These are phyloP conservation scores for Arenaria interpres DNA, from an alignment of 2,113 vertebrate species.

Conservation along the genomic window DNA sequence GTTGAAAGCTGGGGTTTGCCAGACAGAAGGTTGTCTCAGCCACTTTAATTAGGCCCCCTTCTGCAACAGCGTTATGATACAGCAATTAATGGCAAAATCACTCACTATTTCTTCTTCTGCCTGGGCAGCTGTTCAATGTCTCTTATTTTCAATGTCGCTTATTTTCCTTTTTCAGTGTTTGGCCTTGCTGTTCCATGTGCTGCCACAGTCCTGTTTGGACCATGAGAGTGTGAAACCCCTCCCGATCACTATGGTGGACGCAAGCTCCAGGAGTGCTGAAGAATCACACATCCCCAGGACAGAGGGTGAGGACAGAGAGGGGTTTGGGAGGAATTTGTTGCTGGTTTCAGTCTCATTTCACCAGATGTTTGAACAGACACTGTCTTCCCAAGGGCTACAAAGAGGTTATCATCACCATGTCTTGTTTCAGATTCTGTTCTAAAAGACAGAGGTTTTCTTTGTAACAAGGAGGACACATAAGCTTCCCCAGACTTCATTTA, in stretches of 20 bases:
- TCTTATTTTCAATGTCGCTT: not conserved
- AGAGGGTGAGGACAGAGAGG: not conserved
- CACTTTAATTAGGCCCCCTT: not conserved
- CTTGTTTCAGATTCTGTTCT: not conserved
- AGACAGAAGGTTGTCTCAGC: not conserved
- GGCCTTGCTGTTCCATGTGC: not conserved
- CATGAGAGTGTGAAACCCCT: not conserved
- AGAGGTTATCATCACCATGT: not conserved
- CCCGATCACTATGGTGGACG: accelerated
- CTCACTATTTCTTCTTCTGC: not conserved
- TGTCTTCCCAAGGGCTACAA: not conserved
- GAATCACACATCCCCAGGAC: not conserved
- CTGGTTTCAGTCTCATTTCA: not conserved
- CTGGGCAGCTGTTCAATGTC: not conserved
- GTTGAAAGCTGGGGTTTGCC: not conserved
- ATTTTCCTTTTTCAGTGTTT: not conserved
- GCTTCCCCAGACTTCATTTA: not conserved
- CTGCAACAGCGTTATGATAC: not conserved
- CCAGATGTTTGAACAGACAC: not conserved
- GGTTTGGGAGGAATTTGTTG: not conserved
- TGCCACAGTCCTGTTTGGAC: not conserved
- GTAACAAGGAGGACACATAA: not conserved
- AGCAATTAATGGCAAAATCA: not conserved
- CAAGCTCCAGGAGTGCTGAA: not conserved
- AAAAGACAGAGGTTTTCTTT: not conserved